Percentiles rank a stretch among this genome's conserved stretches.
These are phyloP conservation scores for Palloptera scutellata DNA, from an alignment of 2,888 invertebrate species.

Conservation along the genomic window DNA sequence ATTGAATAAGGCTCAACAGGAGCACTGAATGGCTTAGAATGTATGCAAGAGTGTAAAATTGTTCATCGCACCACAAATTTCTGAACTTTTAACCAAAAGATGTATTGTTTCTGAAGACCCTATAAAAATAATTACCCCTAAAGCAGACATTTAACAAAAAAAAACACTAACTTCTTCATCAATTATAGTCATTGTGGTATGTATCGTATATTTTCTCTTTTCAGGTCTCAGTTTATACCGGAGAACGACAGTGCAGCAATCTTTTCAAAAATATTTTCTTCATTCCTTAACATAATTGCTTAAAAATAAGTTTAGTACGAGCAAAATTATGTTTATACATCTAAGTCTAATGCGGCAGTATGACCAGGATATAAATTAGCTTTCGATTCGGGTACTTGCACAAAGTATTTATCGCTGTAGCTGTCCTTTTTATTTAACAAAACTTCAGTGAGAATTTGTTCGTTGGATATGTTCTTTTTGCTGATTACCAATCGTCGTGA, in stretches of 20 bases:
- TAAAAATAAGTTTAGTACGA: neutral
- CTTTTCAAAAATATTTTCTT: neutral
- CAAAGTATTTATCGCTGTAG: slow-evolving; percentile 56
- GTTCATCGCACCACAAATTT: no score
- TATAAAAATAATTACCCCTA: no score
- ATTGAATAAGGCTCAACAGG: no score
- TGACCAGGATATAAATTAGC: slow-evolving; percentile 53
- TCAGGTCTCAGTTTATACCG: neutral
- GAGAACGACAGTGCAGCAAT: slow-evolving; percentile 1
- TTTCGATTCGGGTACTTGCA: slow-evolving; percentile 58
- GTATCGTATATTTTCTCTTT: no score
- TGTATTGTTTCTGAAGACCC: no score
- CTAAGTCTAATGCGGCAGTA: slow-evolving; percentile 50
- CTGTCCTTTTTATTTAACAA: slow-evolving; percentile 51
- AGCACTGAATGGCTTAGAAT: no score
- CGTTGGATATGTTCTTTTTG: slow-evolving; percentile 52
- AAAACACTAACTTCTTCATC: no score
- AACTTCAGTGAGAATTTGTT: slow-evolving; percentile 53
- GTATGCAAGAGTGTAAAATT: no score
- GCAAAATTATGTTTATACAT: slow-evolving; percentile 25
- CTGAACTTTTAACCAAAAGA: no score
- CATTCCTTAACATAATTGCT: neutral
- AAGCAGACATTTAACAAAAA: no score
- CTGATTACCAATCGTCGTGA: slow-evolving; percentile 59
- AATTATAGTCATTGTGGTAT: slow-evolving; percentile 1